Evolutionary conservation across 2,888 invertebrate species (phyloP).

Genomic region (Leptinotarsa juncta): DNA sequence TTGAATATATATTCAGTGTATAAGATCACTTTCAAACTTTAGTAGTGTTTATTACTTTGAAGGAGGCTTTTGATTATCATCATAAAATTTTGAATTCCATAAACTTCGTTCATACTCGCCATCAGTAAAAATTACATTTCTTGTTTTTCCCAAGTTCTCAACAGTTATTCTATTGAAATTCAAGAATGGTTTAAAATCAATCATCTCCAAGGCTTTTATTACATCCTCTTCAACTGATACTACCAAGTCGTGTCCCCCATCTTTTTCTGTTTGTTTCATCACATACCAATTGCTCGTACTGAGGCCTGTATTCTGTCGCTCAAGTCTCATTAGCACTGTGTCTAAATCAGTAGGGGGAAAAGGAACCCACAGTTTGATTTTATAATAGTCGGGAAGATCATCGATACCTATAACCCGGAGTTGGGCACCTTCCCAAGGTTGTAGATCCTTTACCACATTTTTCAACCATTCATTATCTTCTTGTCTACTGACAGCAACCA

Average conservation of each 20-base stretch:
- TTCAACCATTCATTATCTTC: slow-evolving; percentile 14
- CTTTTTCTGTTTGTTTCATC: slow-evolving; percentile 16
- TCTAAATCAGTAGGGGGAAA: slow-evolving; percentile 23
- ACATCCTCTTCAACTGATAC: slow-evolving; percentile 23
- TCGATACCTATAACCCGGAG: background rate
- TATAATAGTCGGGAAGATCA: slow-evolving; percentile 25
- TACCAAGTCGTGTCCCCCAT: slow-evolving; percentile 5
- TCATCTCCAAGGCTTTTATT: slow-evolving; percentile 21
- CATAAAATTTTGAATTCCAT: background rate
- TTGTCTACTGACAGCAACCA: slow-evolving; percentile 1
- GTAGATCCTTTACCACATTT: background rate
- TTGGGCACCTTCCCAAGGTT: slow-evolving; percentile 9
- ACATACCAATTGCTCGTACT: slow-evolving; percentile 27
- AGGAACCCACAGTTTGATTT: slow-evolving; percentile 26
- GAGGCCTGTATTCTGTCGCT: slow-evolving; percentile 30
- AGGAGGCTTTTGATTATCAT: background rate
- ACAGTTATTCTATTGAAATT: slow-evolving; percentile 30
- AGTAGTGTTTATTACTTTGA: background rate
- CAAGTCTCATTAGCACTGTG: slow-evolving; percentile 20
- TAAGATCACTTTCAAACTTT: background rate
- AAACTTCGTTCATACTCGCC: background rate
- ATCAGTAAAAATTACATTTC: slow-evolving; percentile 2
- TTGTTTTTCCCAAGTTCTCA: slow-evolving; percentile 20
- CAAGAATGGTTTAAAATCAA: slow-evolving; percentile 17
- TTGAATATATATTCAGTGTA: background rate